Conservation (phyloP, 1,140 invertebrate species). For the Holotrichia oblita region DNA sequence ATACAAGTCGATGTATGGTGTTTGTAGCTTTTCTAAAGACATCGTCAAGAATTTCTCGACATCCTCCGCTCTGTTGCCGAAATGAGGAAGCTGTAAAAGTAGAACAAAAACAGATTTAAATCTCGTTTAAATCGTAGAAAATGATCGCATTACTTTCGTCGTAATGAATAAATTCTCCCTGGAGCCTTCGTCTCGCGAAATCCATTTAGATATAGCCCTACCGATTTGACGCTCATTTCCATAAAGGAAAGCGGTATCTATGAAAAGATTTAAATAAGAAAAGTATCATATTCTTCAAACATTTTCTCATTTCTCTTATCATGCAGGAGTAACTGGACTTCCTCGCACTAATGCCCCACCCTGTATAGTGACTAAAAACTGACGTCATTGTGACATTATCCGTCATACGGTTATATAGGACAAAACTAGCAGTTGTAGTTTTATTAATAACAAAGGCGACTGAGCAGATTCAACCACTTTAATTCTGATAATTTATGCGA, state of each 20-base stretch:
- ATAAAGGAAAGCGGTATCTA: conserved; percentile 73
- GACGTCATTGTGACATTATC: too few relatives aligned
- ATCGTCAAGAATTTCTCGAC: conserved; percentile 70
- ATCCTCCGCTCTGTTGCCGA: conserved; percentile 66
- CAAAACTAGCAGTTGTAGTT: too few relatives aligned
- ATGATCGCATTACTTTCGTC: conserved; percentile 66
- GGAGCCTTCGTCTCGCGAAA: conserved; percentile 65
- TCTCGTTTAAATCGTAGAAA: neutral
- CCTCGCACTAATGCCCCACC: too few relatives aligned
- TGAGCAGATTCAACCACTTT: too few relatives aligned
- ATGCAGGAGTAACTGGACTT: too few relatives aligned
- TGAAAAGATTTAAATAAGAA: too few relatives aligned
- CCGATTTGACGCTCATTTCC: conserved; percentile 73
- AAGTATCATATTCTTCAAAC: too few relatives aligned
- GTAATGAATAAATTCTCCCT: conserved; percentile 74
- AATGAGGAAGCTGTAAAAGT: conserved; percentile 64
- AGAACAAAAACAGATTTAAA: conserved; percentile 11
- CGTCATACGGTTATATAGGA: too few relatives aligned
- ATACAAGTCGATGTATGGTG: conserved; percentile 77
- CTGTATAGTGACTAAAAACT: too few relatives aligned
- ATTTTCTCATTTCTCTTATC: too few relatives aligned
- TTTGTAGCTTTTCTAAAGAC: conserved; percentile 67
- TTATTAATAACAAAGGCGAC: too few relatives aligned
- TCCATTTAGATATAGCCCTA: conserved; percentile 66
- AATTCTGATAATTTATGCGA: too few relatives aligned